phyloP scores from a whole-genome alignment of 2,113 vertebrate genomes.

The Galeopterus variegatus region DNA sequence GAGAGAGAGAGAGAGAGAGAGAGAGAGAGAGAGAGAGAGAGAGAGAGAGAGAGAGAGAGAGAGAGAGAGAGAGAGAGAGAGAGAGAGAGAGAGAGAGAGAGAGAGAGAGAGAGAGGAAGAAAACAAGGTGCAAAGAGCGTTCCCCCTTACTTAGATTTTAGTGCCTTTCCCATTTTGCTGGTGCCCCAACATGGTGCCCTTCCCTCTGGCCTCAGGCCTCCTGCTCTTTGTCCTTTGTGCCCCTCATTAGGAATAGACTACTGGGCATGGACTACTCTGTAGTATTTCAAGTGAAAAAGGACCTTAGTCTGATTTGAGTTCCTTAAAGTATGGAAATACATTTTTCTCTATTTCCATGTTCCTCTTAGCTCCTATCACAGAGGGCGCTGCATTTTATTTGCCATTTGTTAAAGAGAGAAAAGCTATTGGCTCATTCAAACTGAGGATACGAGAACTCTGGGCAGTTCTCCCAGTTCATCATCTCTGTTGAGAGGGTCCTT shows the following conservation, averaged over 20 bases:
- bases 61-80: not conserved
- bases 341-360: not conserved
- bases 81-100: not conserved
- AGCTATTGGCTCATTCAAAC: conserved; percentile 2
- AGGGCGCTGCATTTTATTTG: conserved; percentile 48
- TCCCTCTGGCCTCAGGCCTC: not conserved
- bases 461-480: not conserved
- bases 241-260: not conserved
- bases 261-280: not conserved
- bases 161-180: not conserved
- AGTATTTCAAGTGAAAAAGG: not conserved
- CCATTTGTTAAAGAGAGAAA: conserved; percentile 50
- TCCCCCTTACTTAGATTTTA: accelerated
- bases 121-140: not conserved
- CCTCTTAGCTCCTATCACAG: not conserved
- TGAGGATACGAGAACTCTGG: not conserved
- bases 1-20: not conserved
- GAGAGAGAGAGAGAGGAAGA: not conserved
- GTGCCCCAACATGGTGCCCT: not conserved
- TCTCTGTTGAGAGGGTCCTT: not conserved
- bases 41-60: not conserved
- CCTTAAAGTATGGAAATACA: not conserved
- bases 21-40: not conserved
- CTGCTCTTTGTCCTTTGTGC: not conserved
- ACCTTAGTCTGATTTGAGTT: not conserved